phyloP scores from a whole-genome alignment of 2,113 vertebrate species.

The Bos javanicus region DNA sequence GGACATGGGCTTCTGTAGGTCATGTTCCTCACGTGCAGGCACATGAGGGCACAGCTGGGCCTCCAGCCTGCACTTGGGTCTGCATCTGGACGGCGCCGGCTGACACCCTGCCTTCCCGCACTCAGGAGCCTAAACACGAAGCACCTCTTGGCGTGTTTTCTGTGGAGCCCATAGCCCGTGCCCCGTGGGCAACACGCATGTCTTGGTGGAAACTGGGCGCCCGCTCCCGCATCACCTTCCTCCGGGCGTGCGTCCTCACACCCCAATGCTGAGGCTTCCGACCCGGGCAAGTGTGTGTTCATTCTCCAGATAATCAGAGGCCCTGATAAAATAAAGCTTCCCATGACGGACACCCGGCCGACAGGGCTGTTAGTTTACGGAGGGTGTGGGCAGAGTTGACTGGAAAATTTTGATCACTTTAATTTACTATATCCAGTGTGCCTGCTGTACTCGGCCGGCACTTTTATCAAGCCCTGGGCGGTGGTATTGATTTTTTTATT shows the following conservation, averaged over 20 bases:
- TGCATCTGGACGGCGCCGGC: rapidly evolving
- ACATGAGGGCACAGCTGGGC: background rate
- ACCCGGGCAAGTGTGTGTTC: slow-evolving; percentile 57
- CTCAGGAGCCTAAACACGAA: rapidly evolving
- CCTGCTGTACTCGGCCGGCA: slow-evolving; percentile 89
- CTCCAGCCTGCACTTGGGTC: rapidly evolving
- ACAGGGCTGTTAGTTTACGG: slow-evolving; percentile 96
- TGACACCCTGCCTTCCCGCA: rapidly evolving
- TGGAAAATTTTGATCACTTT: slow-evolving; percentile 99
- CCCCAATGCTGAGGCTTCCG: background rate
- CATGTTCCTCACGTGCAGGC: rapidly evolving
- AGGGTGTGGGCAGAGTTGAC: slow-evolving; percentile 92
- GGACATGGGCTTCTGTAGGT: rapidly evolving
- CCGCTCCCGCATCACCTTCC: rapidly evolving
- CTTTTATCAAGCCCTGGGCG: slow-evolving; percentile 97
- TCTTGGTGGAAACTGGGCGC: background rate
- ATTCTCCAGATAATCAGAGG: slow-evolving; percentile 85
- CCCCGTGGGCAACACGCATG: rapidly evolving
- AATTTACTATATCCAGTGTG: slow-evolving; percentile 97
- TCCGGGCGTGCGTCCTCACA: background rate
- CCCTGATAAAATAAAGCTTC: slow-evolving; percentile 82
- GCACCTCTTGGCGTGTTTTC: rapidly evolving
- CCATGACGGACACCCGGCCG: slow-evolving; percentile 89
- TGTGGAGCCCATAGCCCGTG: rapidly evolving
- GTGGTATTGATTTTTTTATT: slow-evolving; percentile 99